Conservation (phyloP, 2,113 vertebrate genomes). For the Cercocebus atys region DNA sequence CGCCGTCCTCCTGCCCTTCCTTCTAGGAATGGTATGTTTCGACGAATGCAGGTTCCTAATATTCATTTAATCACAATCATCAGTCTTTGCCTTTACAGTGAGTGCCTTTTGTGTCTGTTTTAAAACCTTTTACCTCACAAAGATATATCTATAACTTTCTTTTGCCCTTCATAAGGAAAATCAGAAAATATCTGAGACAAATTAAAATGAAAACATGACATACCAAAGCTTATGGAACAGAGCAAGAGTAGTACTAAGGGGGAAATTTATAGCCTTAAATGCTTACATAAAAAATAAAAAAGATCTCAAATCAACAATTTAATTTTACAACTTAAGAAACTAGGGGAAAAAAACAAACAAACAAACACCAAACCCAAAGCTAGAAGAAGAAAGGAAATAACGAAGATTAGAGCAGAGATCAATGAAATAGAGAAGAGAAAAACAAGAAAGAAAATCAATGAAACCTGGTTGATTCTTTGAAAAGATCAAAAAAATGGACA, state of each 20-base stretch:
- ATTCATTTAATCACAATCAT: background rate
- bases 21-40: background rate
- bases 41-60: background rate
- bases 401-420: background rate
- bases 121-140: too few relatives aligned
- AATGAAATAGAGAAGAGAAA: background rate
- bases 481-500: background rate
- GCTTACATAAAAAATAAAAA: background rate
- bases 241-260: background rate
- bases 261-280: background rate
- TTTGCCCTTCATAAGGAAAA: background rate
- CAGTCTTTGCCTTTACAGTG: accelerated
- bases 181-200: background rate
- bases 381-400: background rate
- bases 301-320: background rate
- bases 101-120: background rate
- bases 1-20: accelerated
- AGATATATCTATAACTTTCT: accelerated
- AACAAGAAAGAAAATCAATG: background rate
- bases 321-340: background rate
- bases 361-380: background rate
- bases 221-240: background rate
- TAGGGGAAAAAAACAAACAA: background rate
- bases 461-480: background rate
- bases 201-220: background rate